phyloP scores from a whole-genome alignment of 2,797 vertebrate species.

The Platyrinchus mystaceus region DNA sequence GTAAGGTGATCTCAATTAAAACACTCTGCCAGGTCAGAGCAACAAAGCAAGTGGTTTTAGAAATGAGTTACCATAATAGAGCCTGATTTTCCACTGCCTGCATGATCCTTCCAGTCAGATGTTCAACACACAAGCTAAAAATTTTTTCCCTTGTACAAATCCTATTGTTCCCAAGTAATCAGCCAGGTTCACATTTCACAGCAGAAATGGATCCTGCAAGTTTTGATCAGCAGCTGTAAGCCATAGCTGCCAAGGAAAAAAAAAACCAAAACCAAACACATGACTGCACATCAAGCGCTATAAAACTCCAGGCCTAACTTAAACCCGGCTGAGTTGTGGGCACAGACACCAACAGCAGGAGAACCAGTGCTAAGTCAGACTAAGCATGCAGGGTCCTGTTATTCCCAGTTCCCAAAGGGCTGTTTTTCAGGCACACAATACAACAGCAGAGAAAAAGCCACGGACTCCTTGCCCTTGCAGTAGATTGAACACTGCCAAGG shows the following conservation, averaged over 20 bases:
- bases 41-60: not conserved
- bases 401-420: not conserved
- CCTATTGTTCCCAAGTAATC: not conserved
- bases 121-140: not conserved
- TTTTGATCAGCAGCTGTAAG: not conserved
- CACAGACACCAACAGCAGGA: not conserved
- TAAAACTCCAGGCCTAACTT: not conserved
- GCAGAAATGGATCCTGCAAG: not conserved
- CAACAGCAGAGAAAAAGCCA: not conserved
- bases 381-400: not conserved
- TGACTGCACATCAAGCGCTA: not conserved
- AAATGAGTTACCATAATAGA: not conserved
- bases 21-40: not conserved
- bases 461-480: not conserved
- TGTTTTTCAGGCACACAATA: not conserved
- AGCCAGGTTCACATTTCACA: not conserved
- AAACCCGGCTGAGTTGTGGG: not conserved
- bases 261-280: not conserved
- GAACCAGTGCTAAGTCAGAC: not conserved
- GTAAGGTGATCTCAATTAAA: conserved; percentile 1
- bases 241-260: not conserved
- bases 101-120: not conserved
- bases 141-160: not conserved
- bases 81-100: not conserved
- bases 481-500: not conserved